Percentiles rank a stretch among this genome's conserved stretches.
Conservation (phyloP, 1,140 invertebrate species). For the Parapsyche elsis region DNA sequence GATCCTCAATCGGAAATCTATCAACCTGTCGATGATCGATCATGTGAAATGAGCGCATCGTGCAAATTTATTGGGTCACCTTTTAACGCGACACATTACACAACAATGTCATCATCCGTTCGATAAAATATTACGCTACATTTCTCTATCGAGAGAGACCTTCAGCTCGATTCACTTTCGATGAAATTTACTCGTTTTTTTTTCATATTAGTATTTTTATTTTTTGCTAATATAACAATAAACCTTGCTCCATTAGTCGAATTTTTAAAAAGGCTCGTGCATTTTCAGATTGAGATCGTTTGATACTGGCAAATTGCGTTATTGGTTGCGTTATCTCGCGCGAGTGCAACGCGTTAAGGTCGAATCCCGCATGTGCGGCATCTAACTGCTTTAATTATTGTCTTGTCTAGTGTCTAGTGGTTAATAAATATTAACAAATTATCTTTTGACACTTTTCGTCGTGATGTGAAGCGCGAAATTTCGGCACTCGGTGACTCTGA, state of each 20-base stretch:
- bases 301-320: neutral
- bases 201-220: too few relatives aligned
- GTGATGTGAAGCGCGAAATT: conserved; percentile 19
- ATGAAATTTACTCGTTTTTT: neutral
- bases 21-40: too few relatives aligned
- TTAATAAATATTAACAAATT: neutral
- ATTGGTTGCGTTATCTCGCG: neutral
- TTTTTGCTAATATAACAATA: conserved; percentile 1
- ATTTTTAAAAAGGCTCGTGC: neutral
- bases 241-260: conserved; percentile 19
- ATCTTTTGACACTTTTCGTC: neutral
- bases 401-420: neutral
- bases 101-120: conserved; percentile 4
- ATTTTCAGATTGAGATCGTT: neutral
- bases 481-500: conserved; percentile 9
- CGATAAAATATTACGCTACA: neutral
- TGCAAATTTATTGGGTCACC: too few relatives aligned
- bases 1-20: too few relatives aligned
- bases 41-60: too few relatives aligned
- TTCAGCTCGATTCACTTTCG: conserved; percentile 16
- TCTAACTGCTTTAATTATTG: neutral
- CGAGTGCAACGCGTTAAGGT: conserved; percentile 12
- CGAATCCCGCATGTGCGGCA: conserved; percentile 21
- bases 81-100: too few relatives aligned
- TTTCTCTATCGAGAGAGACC: conserved; percentile 7